Evolutionary conservation across 2,113 vertebrate genomes (phyloP).

Genomic region (Pantherophis guttatus): DNA sequence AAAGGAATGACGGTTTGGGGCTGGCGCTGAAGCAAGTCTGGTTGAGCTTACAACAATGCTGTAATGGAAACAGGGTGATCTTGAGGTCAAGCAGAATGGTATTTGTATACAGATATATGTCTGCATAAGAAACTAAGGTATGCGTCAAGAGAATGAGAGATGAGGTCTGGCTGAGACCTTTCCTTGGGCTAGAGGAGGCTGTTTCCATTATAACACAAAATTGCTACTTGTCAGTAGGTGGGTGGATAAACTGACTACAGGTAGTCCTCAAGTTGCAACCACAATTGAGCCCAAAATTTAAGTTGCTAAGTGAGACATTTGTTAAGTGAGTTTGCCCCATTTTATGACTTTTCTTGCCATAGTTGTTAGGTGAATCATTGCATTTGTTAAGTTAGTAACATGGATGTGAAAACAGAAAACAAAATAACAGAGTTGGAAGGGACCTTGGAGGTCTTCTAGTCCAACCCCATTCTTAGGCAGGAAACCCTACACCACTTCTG

Average conservation of each 20-base stretch:
- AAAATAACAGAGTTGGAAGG: too few relatives aligned
- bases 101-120: slow-evolving; percentile 60
- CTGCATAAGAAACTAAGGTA: slow-evolving; percentile 52
- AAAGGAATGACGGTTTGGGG: slow-evolving; percentile 74
- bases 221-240: background rate
- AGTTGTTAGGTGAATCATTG: background rate
- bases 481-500: too few relatives aligned
- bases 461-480: too few relatives aligned
- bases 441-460: too few relatives aligned
- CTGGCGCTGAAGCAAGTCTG: slow-evolving; percentile 76
- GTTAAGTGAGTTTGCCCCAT: background rate
- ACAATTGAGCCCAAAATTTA: background rate
- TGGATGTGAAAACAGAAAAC: too few relatives aligned
- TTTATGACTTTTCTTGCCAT: background rate
- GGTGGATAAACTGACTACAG: background rate
- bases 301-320: background rate
- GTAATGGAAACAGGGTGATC: slow-evolving; percentile 78
- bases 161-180: slow-evolving; percentile 17
- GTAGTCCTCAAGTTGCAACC: background rate
- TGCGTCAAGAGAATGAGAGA: slow-evolving; percentile 52
- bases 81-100: slow-evolving; percentile 55
- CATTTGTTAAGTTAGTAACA: background rate
- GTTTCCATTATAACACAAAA: slow-evolving; percentile 18
- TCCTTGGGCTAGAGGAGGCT: background rate
- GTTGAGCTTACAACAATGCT: slow-evolving; percentile 72